phyloP scores from a whole-genome alignment of 1,140 invertebrate species.

The Rhopalosiphum padi region DNA sequence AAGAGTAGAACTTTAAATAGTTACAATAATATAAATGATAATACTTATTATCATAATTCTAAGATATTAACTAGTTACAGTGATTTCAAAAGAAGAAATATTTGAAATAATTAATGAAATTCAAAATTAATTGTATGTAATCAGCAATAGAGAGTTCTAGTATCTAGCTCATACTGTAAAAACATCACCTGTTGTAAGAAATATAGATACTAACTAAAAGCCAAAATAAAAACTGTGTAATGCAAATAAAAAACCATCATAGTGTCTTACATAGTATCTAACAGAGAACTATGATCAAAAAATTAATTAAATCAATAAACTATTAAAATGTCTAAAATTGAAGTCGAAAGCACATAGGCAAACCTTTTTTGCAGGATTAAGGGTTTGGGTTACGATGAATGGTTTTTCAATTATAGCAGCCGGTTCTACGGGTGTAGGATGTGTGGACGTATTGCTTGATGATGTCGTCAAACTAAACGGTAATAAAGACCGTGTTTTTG shows the following conservation, averaged over 20 bases:
- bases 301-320: not conserved
- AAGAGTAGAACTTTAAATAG: not conserved
- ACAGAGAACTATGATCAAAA: not conserved
- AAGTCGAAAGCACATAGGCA: slow-evolving; percentile 36
- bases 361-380: slow-evolving; percentile 55
- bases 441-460: slow-evolving; percentile 52
- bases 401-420: slow-evolving; percentile 55
- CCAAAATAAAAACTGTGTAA: not conserved
- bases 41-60: not conserved
- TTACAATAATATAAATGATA: not conserved
- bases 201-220: not conserved
- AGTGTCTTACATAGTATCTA: no score
- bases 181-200: not conserved
- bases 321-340: slow-evolving; percentile 1
- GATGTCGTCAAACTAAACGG: slow-evolving; percentile 57
- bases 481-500: slow-evolving; percentile 58
- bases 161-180: not conserved
- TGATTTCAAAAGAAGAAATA: not conserved
- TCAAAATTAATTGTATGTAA: not conserved
- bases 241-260: not conserved
- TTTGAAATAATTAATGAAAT: not conserved
- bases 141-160: not conserved
- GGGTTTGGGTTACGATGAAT: slow-evolving; percentile 51
- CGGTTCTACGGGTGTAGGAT: slow-evolving; percentile 49
- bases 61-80: not conserved